These are phyloP conservation scores for Glyptemys insculpta DNA, from an alignment of 2,797 vertebrate genomes.

Conservation along the genomic window DNA sequence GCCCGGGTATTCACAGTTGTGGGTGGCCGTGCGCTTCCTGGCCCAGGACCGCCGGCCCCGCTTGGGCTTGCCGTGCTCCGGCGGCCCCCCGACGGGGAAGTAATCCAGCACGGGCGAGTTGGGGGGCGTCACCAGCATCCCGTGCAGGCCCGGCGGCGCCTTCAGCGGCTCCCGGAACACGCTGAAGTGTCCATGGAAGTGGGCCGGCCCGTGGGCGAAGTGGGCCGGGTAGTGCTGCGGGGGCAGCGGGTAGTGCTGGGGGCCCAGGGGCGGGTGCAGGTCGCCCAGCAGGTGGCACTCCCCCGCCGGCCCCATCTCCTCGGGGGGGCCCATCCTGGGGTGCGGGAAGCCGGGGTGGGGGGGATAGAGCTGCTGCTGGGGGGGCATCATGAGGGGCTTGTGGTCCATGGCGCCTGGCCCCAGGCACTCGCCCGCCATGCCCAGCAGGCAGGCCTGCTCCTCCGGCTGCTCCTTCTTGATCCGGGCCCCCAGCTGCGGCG, in stretches of 20 bases:
- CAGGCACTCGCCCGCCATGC: constrained; percentile 80
- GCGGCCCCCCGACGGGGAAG: constrained; percentile 74
- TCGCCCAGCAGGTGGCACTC: constrained; percentile 60
- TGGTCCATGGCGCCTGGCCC: constrained; percentile 76
- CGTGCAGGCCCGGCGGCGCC: constrained; percentile 79
- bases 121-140: constrained; percentile 90
- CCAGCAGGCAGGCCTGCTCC: constrained; percentile 87
- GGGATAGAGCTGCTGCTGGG: constrained; percentile 21
- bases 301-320: constrained; percentile 47
- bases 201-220: constrained; percentile 74
- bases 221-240: constrained; percentile 68
- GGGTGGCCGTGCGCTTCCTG: constrained; percentile 92
- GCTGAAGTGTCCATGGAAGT: constrained; percentile 88
- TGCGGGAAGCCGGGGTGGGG: constrained; percentile 48
- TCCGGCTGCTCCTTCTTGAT: constrained; percentile 87
- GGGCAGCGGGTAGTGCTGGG: constrained; percentile 56
- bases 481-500: constrained; percentile 82
- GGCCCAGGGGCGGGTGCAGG: not conserved
- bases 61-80: constrained; percentile 86
- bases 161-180: constrained; percentile 84
- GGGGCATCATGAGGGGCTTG: constrained; percentile 74
- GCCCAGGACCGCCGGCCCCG: constrained; percentile 91
- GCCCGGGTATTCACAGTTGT: constrained; percentile 93
- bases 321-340: constrained; percentile 53
- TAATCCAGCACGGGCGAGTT: constrained; percentile 91